Evolutionary conservation across 2,888 invertebrate species (phyloP).

Genomic region (Sphinx pinastri): DNA sequence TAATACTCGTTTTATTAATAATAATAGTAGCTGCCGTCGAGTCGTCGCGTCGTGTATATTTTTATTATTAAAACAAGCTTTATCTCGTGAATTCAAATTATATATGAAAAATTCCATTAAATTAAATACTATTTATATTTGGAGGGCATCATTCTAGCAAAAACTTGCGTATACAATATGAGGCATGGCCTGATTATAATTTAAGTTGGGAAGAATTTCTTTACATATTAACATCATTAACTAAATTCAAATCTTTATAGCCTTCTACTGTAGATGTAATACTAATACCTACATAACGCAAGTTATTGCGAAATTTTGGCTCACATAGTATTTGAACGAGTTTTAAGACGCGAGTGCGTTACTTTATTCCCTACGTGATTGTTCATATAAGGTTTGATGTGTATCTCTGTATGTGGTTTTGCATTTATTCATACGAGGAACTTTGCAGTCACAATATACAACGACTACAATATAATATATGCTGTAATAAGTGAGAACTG

Average conservation of each 20-base stretch:
- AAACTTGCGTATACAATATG: too few species aligned
- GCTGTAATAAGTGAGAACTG: background rate
- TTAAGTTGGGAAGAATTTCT: background rate
- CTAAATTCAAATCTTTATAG: background rate
- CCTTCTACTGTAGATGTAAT: background rate
- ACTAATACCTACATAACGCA: background rate
- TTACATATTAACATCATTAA: background rate
- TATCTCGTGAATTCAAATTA: too few species aligned
- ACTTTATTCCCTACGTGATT: constrained; percentile 10
- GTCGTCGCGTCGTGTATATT: background rate
- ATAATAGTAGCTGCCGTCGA: background rate
- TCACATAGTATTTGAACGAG: background rate
- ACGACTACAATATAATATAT: background rate
- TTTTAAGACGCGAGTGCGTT: constrained; percentile 7
- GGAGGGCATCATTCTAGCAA: too few species aligned
- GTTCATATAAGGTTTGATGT: background rate
- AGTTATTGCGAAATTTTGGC: background rate
- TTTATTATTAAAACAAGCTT: background rate
- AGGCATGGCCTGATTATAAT: too few species aligned
- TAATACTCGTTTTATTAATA: constrained; percentile 25
- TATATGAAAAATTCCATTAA: too few species aligned
- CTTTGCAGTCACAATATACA: background rate
- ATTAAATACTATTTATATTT: too few species aligned
- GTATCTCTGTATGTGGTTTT: background rate
- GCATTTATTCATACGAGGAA: constrained; percentile 8